Evolutionary conservation across 1,140 invertebrate genomes (phyloP).

Genomic region (Heliconius nattereri): DNA sequence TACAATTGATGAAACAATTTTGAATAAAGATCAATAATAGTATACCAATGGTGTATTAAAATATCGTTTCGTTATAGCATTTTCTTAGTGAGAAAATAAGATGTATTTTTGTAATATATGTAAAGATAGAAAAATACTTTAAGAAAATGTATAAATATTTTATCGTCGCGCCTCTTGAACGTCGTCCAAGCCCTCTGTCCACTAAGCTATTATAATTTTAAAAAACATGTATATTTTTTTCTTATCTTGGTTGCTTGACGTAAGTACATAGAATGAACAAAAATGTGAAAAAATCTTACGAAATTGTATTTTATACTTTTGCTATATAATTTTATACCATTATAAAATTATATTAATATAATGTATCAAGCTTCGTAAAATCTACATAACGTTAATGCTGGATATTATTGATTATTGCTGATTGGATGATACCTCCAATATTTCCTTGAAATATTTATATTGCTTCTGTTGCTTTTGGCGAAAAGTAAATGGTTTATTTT

Average conservation of each 20-base stretch:
- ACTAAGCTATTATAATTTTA: too few relatives aligned
- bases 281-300: background rate
- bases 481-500: background rate
- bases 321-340: background rate
- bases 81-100: too few relatives aligned
- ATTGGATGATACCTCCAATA: background rate
- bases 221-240: background rate
- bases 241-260: too few relatives aligned
- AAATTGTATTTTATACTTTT: background rate
- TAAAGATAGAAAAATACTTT: too few relatives aligned
- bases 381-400: background rate
- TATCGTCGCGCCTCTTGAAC: too few relatives aligned
- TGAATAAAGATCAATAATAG: slow-evolving; percentile 36
- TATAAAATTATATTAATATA: slow-evolving; percentile 12
- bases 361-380: background rate
- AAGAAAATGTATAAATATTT: too few relatives aligned
- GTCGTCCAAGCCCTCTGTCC: too few relatives aligned
- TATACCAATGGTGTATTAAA: background rate
- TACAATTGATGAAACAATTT: slow-evolving; percentile 56
- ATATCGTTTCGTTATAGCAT: background rate
- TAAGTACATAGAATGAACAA: background rate
- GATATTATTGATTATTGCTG: background rate
- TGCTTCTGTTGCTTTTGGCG: background rate
- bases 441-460: background rate
- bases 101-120: too few relatives aligned